phyloP scores from a whole-genome alignment of 2,797 vertebrate species.

The Peromyscus nudipes region DNA sequence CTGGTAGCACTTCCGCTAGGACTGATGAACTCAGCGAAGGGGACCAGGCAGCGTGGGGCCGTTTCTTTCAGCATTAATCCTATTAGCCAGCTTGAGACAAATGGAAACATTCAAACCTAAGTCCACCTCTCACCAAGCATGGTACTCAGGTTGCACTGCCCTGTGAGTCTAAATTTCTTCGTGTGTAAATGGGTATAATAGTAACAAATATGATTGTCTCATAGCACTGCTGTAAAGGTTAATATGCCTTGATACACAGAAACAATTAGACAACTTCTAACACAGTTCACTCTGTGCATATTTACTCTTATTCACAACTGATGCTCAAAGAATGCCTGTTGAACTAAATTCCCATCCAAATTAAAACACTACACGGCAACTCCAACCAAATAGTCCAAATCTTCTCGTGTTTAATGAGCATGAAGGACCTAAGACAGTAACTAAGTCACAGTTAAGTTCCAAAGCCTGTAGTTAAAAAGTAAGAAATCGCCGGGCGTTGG shows the following conservation, averaged over 20 bases:
- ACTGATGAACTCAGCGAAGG: too few relatives aligned
- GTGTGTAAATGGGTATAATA: neutral
- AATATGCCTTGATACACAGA: neutral
- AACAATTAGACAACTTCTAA: neutral
- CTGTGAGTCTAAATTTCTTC: neutral
- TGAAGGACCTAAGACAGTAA: neutral
- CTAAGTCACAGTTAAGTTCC: neutral
- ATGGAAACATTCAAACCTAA: neutral
- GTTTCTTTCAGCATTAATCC: neutral
- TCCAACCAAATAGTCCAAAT: neutral
- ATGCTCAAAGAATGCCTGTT: neutral
- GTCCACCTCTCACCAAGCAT: neutral
- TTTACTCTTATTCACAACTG: neutral
- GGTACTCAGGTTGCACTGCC: neutral
- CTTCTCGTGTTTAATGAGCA: constrained; percentile 1
- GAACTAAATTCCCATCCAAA: constrained; percentile 10
- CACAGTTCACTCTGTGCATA: neutral
- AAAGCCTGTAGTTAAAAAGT: neutral
- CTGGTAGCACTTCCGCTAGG: too few relatives aligned
- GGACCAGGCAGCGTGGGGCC: too few relatives aligned
- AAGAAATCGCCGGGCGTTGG: too few relatives aligned
- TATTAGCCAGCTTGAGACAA: neutral
- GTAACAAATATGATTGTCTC: neutral
- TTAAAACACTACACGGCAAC: neutral
- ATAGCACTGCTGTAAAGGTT: neutral